Evolutionary conservation across 2,888 invertebrate genomes (phyloP), one percentile per base, ranked within the genome.

Genomic region (Eudasyphora cyanicolor): DNA sequence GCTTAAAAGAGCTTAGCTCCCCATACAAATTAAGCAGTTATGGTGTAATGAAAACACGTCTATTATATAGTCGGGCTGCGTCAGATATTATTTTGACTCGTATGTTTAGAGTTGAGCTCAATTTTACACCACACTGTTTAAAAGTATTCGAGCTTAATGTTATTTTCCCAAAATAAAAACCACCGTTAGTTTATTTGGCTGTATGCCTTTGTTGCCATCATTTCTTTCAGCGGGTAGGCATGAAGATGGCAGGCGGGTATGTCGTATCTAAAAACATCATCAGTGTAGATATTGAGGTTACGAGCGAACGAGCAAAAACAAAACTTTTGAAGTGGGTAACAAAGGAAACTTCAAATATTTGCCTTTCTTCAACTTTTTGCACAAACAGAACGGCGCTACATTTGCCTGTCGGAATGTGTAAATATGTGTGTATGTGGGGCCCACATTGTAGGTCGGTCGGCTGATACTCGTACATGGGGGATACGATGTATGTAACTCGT

Each of bases 311-410:
- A 49, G 49, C 49, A 49, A 67, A 67, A 64, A 35, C 21, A 67
- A 67, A 64, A 35, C 21, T 24, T 67, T 67, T 38, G 38, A 67
- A 67, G 67, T 67, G 24, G 67, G 67, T 24, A 24, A 67, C 67
- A 67, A 67, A 67, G 67, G 67, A 42, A 67, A 67, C 67, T 38
- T 67, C 42, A 67, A 67, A 67, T 67, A 67, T 67, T 67, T 67
- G 67, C 67, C 67, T 67, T 67, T 67, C 24, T 67, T n/a, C 38
- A 67, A 67, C 21, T 17, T 64, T 64, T 35, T 51, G 21, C 54
- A 32, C 12, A n/a, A n/a, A 35, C n/a, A n/a, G n/a, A n/a, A n/a
- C n/a, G n/a, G n/a, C n/a, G n/a, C n/a, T n/a, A n/a, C n/a, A n/a
- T n/a, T n/a, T n/a, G n/a, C n/a, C n/a, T n/a, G n/a, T n/a, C n/a